Base-by-base conservation (phyloP, 2,888 invertebrate genomes). In the Nomada lathburiana region DNA sequence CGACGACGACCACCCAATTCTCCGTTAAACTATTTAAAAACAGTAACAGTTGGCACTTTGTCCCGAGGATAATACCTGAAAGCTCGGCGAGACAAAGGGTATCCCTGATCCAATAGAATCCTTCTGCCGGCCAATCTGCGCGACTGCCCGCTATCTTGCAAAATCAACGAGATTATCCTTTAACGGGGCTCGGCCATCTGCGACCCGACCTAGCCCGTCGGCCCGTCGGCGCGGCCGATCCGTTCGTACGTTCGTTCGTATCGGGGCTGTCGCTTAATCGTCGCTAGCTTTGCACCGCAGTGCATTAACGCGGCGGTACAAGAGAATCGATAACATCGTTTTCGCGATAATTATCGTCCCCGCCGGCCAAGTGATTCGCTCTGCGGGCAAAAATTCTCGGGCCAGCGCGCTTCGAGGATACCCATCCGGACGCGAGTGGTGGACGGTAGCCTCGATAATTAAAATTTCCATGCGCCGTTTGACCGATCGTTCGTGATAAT, bases 161-260 rank as follows among this genome's bases (percentile, higher is more conserved):
- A 86, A 87, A 88, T 88, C 87, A 86, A 88, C 86, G 80, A 83
- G 87, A 88, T 88, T 87, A 88, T 87, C 86, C 87, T 80, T 80
- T 75, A 86, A 84, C 82, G 68, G 81, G 75, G 55, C 50, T 79
- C 70, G 79, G 64, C 87, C 87, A 88, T 87, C 87, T 88, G 87
- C 68, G 82, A 85, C n/a, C 65, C 60, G 70, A 70, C 59, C 60
- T 52, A 29, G 57, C 63, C 62, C 60, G 23, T 16, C 11, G 26
- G 53, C 20, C 70, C 20, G 44, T 47, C 16, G 47, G 47, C 11
- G 16, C 0, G 11, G 47, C 11, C 47, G 16, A 47, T 71, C 60
- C 60, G 47, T 62, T 53, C 47, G 55, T 55, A 26, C 26, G 16
- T n/a, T 36, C 53, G 76, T 20, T 64, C 55, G 26, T 42, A 11